Base-by-base conservation (phyloP, 1,140 invertebrate genomes). In the Aphaenogaster rudis region DNA sequence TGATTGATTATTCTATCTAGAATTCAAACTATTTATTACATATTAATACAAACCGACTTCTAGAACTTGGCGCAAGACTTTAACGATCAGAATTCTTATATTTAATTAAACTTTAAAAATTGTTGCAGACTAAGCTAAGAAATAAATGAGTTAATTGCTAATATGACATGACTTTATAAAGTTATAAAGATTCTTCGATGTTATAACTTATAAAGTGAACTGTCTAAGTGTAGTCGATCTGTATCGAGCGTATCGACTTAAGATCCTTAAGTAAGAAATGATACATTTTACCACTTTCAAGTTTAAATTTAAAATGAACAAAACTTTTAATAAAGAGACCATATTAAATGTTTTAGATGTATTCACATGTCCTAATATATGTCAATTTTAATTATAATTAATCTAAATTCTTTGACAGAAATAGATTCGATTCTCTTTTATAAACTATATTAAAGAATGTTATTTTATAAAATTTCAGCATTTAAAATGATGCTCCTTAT, bases 151-250 rank as follows among this genome's bases (percentile, higher is more conserved):
- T 42, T 42, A 42, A 3, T 11, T 11, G 15, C 11, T 69, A 69
- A 71, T 48, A 48, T 48, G 33, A 48, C 39, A 36, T 15, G 39
- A 39, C 13, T 71, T 1, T 15, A 48, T 39, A 48, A 76, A 57
- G 52, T 76, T 74, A 71, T 28, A 3, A 52, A 36, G 15, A 54
- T 54, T 4, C 15, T 36, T 52, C 4, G 45, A 76, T 54, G 8
- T 76, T 76, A 64, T 64, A 63, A 72, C 33, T 33, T 71, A n/a
- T 48, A 28, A 48, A 39, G 15, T 66, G 9, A 48, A 13, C 4
- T 71, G 4, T 71, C 11, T 48, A 48, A 48, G 13, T 45, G 13
- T 8, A 48, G 28, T 45, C 39, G 17, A 42, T 8, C 3, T 48
- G 2, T 45, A 21, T 28, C 28, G 28, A 28, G 28, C 28, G 28